Percentiles rank a stretch among this genome's conserved stretches.
Conservation (phyloP, 2,113 vertebrate genomes). For the Carettochelys insculpta region DNA sequence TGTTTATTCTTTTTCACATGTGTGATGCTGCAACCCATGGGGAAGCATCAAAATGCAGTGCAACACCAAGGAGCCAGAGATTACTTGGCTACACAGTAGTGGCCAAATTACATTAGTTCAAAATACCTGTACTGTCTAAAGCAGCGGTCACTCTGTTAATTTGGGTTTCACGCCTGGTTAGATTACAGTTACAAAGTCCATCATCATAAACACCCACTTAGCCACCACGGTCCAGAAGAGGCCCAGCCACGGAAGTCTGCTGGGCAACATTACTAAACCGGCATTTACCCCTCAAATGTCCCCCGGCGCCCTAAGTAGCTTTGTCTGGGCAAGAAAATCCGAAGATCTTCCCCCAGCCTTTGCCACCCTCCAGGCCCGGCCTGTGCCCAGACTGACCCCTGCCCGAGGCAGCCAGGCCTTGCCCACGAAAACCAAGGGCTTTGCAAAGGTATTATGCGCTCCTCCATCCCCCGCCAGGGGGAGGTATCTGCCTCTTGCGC, state of each 20-base stretch:
- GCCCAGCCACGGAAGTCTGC: neutral
- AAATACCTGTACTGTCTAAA: neutral
- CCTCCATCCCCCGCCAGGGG: too few species aligned
- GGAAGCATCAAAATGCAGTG: too few species aligned
- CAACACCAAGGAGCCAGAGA: neutral
- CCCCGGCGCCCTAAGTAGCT: too few species aligned
- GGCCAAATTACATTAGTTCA: neutral
- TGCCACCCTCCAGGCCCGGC: neutral
- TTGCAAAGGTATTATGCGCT: too few species aligned
- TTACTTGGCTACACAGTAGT: neutral
- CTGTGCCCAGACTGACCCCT: too few species aligned
- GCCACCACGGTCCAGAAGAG: neutral
- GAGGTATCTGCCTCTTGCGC: too few species aligned
- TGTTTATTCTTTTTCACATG: neutral
- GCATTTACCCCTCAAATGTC: neutral
- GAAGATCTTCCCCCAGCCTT: neutral
- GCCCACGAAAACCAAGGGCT: neutral
- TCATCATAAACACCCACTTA: neutral
- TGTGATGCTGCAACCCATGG: neutral
- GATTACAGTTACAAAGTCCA: neutral
- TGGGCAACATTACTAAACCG: neutral
- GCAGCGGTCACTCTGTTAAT: neutral
- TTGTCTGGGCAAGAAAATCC: neutral
- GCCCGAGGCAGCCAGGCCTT: neutral
- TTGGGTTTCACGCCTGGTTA: neutral